A percentile compares a stretch with the other conserved stretches of the same genome.
Evolutionary conservation across 2,888 invertebrate species (phyloP).

Genomic region (Callinectes sapidus): DNA sequence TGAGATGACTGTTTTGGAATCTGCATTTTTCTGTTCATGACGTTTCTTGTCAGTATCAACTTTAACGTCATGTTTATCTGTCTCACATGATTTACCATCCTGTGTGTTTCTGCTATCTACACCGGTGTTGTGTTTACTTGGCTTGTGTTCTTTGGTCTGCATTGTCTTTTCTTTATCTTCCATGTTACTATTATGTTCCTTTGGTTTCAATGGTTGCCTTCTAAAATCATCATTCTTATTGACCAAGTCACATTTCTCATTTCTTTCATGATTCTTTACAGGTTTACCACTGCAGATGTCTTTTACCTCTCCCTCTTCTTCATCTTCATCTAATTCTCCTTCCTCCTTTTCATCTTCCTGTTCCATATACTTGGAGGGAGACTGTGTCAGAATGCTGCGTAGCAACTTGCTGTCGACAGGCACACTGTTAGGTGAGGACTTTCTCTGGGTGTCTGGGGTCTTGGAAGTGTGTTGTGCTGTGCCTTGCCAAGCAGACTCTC

Average conservation of each 20-base stretch:
- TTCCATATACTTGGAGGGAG: constrained; percentile 33
- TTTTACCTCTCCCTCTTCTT: constrained; percentile 39
- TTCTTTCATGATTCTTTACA: not conserved
- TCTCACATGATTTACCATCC: not conserved
- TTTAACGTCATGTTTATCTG: not conserved
- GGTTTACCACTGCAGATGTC: not conserved
- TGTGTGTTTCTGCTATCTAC: not conserved
- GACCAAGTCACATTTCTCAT: not conserved
- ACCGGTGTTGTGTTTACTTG: not conserved
- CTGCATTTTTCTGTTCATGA: not conserved
- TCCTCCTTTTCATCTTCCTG: constrained; percentile 55
- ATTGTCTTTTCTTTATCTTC: not conserved
- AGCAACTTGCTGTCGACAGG: constrained; percentile 52
- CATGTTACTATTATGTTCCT: not conserved
- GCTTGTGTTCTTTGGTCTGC: not conserved
- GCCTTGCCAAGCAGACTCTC: not conserved
- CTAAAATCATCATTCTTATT: not conserved
- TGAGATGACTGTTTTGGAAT: not conserved
- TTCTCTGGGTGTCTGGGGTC: not conserved
- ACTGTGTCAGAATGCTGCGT: constrained; percentile 34
- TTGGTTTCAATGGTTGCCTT: not conserved
- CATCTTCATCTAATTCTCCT: constrained; percentile 65
- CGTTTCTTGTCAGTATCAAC: not conserved
- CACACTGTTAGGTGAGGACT: constrained; percentile 4
- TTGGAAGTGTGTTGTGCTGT: not conserved